Conservation (phyloP, 2,888 invertebrate genomes). For the Torymus texanus region DNA sequence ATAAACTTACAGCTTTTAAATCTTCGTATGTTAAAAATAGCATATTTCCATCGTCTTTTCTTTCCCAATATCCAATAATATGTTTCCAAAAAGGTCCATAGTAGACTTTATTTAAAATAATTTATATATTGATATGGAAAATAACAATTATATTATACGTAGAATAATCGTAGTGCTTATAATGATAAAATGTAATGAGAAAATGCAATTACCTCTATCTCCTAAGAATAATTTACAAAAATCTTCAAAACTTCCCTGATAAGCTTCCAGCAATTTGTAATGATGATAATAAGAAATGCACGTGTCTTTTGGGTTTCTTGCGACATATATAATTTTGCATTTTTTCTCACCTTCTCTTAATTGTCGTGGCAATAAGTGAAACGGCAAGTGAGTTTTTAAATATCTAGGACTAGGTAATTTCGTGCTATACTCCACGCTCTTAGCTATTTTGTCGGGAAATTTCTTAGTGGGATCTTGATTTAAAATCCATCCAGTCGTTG, state of each 20-base stretch:
- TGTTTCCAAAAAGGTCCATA: constrained; percentile 24
- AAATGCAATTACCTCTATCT: constrained; percentile 76
- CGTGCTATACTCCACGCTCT: constrained; percentile 69
- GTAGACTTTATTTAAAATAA: constrained; percentile 12
- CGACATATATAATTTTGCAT: constrained; percentile 83
- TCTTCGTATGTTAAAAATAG: constrained; percentile 14
- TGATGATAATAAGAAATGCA: constrained; percentile 83
- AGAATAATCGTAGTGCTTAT: too few species aligned
- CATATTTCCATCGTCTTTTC: neutral
- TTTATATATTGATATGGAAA: neutral
- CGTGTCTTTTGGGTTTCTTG: constrained; percentile 84
- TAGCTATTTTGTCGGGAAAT: constrained; percentile 60
- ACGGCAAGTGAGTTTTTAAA: constrained; percentile 81
- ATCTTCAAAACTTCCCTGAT: constrained; percentile 77
- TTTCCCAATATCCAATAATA: neutral
- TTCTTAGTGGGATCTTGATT: constrained; percentile 54
- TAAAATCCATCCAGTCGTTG: neutral
- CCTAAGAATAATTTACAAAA: constrained; percentile 80
- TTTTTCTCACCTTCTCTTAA: too few species aligned
- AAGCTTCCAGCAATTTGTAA: constrained; percentile 78
- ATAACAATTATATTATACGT: too few species aligned
- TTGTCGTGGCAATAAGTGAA: constrained; percentile 71
- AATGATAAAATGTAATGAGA: neutral
- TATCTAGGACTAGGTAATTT: constrained; percentile 77
- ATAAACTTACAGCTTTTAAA: too few species aligned